phyloP scores from a whole-genome alignment of 2,888 invertebrate species.

The Thecocarcelia acutangulata region DNA sequence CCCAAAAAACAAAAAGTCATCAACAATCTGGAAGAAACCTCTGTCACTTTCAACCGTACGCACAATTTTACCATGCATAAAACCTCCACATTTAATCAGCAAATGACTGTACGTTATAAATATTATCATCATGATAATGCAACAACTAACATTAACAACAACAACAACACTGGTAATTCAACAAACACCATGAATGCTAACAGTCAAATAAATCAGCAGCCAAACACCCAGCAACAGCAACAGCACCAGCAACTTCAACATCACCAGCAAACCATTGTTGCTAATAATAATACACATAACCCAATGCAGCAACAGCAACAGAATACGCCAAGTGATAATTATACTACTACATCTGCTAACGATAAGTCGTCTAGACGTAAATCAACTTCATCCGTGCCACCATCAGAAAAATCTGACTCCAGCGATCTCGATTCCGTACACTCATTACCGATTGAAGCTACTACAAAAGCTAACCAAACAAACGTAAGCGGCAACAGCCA shows the following conservation, averaged over 20 bases:
- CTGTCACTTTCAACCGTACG: constrained; percentile 75
- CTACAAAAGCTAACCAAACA: constrained; percentile 69
- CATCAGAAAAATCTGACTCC: constrained; percentile 92
- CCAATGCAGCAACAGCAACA: constrained; percentile 47
- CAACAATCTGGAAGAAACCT: constrained; percentile 73
- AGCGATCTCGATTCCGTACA: constrained; percentile 92
- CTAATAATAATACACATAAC: constrained; percentile 22
- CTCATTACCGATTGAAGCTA: constrained; percentile 87
- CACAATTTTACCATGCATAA: constrained; percentile 73
- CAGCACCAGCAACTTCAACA: constrained; percentile 33
- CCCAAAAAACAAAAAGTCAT: constrained; percentile 84
- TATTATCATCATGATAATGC: constrained; percentile 66
- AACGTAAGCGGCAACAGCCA: constrained; percentile 23
- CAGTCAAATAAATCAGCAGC: constrained; percentile 58
- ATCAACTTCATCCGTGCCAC: constrained; percentile 90
- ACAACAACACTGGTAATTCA: constrained; percentile 61
- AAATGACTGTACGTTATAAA: constrained; percentile 68
- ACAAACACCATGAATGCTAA: constrained; percentile 49
- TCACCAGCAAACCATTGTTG: constrained; percentile 25
- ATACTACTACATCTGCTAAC: constrained; percentile 40
- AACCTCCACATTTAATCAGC: constrained; percentile 59
- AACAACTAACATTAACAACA: constrained; percentile 52
- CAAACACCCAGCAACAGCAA: constrained; percentile 61
- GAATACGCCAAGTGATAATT: constrained; percentile 50
- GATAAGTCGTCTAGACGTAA: constrained; percentile 83